phyloP scores from a whole-genome alignment of 2,797 vertebrate genomes.

The Diceros bicornis region DNA sequence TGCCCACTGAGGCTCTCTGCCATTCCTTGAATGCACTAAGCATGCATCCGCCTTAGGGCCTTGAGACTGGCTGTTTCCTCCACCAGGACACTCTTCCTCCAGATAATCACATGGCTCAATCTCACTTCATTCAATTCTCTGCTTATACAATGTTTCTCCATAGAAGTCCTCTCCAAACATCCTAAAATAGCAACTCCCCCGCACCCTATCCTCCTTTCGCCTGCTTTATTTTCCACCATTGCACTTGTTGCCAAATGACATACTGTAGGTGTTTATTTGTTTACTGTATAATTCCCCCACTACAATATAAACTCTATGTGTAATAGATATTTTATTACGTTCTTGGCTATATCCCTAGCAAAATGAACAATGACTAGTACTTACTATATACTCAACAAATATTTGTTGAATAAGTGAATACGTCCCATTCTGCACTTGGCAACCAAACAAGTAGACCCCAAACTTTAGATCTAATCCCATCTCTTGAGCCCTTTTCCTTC shows the following conservation, averaged over 20 bases:
- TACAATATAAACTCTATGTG: neutral
- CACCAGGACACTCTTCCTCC: neutral
- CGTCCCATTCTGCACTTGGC: neutral
- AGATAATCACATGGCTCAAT: neutral
- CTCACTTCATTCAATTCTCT: neutral
- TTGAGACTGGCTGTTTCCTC: neutral
- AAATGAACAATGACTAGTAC: neutral
- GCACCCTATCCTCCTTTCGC: no score
- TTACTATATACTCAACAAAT: neutral
- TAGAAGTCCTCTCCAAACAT: neutral
- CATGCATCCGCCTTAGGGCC: fast-evolving
- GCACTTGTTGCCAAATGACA: neutral
- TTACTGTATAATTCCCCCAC: neutral
- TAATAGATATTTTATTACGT: neutral
- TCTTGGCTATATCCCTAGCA: neutral
- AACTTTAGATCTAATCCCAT: neutral
- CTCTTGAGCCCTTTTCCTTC: neutral
- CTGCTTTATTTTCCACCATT: neutral
- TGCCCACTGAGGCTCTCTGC: neutral
- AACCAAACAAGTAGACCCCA: neutral
- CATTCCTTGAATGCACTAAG: neutral
- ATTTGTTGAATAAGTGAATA: neutral
- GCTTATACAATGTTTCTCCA: fast-evolving
- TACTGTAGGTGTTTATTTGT: neutral
- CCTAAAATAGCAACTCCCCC: neutral